Evolutionary conservation across 1,140 invertebrate species (phyloP).

Genomic region (Formica exsecta): DNA sequence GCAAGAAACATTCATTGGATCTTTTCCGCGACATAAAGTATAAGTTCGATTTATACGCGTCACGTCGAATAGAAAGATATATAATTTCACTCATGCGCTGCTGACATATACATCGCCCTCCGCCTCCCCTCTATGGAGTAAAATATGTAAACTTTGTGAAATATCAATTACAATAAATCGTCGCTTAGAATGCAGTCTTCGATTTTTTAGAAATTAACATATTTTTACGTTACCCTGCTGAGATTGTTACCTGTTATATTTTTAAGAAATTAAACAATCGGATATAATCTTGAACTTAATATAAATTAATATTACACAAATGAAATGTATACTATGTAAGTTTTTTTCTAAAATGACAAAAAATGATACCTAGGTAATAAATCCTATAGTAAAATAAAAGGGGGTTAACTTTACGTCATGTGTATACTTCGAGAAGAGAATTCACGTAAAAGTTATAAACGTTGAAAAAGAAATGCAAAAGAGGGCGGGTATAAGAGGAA

Average conservation of each 20-base stretch:
- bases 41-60: conserved; percentile 30
- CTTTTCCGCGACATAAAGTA: conserved; percentile 44
- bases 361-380: not conserved
- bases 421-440: not conserved
- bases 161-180: conserved; percentile 36
- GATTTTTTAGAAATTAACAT: conserved; percentile 3
- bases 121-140: not conserved
- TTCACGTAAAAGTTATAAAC: not conserved
- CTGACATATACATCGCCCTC: not conserved
- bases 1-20: conserved; percentile 33
- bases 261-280: not conserved
- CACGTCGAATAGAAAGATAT: conserved; percentile 1
- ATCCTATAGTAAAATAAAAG: not conserved
- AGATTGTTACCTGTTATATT: not conserved
- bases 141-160: conserved; percentile 27
- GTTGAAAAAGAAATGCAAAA: not conserved
- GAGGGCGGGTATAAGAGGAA: not conserved
- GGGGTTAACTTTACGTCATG: not conserved
- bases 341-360: not conserved
- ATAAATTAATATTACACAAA: not conserved
- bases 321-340: not conserved
- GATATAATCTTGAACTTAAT: not conserved
- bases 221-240: not conserved
- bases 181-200: not conserved
- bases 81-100: conserved; percentile 32